phyloP scores from a whole-genome alignment of 2,797 vertebrate genomes.

The Pseudochirops cupreus region DNA sequence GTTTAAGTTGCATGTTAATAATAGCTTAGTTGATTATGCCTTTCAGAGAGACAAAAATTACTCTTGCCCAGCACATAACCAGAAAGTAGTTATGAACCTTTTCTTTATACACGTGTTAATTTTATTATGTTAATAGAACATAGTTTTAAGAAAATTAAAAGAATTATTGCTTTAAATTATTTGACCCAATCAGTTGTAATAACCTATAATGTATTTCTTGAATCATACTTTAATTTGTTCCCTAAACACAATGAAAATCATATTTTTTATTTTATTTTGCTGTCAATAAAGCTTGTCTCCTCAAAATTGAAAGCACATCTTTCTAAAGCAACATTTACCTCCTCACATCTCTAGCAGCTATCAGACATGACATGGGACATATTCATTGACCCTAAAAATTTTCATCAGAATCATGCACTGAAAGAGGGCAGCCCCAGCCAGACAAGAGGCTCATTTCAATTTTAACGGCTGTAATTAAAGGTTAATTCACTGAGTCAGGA shows the following conservation, averaged over 20 bases:
- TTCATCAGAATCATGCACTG: slow-evolving; percentile 87
- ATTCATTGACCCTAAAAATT: slow-evolving; percentile 91
- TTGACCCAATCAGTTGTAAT: slow-evolving; percentile 39
- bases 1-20: slow-evolving; percentile 40
- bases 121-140: slow-evolving; percentile 37
- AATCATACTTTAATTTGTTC: slow-evolving; percentile 45
- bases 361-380: slow-evolving; percentile 93
- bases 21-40: slow-evolving; percentile 29
- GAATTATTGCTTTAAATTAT: slow-evolving; percentile 54
- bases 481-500: slow-evolving; percentile 99
- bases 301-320: slow-evolving; percentile 87
- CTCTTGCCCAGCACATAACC: slow-evolving; percentile 33
- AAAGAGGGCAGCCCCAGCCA: slow-evolving; percentile 86
- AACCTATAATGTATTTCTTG: neutral
- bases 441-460: slow-evolving; percentile 93
- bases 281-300: slow-evolving; percentile 81
- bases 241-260: slow-evolving; percentile 32
- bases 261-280: slow-evolving; percentile 68
- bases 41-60: slow-evolving; percentile 39
- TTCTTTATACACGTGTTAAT: neutral
- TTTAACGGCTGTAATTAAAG: slow-evolving; percentile 96
- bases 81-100: slow-evolving; percentile 28
- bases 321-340: slow-evolving; percentile 89
- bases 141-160: slow-evolving; percentile 47
- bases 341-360: slow-evolving; percentile 90